These are phyloP conservation scores for Cynocephalus volans DNA, from an alignment of 2,113 vertebrate species.

Conservation along the genomic window DNA sequence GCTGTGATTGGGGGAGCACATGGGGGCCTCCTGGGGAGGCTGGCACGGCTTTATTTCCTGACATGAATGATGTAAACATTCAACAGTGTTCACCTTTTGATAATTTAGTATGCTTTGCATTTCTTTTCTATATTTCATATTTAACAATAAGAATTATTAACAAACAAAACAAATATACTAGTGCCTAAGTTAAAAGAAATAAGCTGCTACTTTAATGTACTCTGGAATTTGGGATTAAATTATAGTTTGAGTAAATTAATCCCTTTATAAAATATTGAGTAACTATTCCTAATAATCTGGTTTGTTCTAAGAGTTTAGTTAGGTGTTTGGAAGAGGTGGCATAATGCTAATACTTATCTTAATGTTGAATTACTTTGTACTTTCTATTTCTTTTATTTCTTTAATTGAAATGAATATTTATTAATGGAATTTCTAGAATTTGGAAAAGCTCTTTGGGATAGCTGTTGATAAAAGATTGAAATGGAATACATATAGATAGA, in stretches of 20 bases:
- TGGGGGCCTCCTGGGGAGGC: fast-evolving
- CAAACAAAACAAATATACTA: neutral
- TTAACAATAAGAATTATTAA: neutral
- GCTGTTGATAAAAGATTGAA: neutral
- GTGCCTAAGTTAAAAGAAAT: neutral
- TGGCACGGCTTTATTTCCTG: neutral
- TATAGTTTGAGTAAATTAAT: neutral
- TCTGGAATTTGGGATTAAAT: neutral
- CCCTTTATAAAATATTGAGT: neutral
- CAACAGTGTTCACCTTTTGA: neutral
- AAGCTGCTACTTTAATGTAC: neutral
- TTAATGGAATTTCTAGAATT: neutral
- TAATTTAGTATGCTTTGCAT: neutral
- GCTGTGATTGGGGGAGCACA: too few species aligned
- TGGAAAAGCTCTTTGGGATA: neutral
- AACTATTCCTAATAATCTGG: neutral
- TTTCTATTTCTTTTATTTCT: neutral
- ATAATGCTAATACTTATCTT: neutral
- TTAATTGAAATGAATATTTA: neutral
- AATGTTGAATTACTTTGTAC: neutral
- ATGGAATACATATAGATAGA: neutral
- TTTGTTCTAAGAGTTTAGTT: neutral
- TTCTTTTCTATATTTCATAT: conserved; percentile 34
- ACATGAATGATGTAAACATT: neutral
- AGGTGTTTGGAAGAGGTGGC: neutral